These are phyloP conservation scores for Clamator glandarius DNA, from an alignment of 2,797 vertebrate species.

Conservation along the genomic window DNA sequence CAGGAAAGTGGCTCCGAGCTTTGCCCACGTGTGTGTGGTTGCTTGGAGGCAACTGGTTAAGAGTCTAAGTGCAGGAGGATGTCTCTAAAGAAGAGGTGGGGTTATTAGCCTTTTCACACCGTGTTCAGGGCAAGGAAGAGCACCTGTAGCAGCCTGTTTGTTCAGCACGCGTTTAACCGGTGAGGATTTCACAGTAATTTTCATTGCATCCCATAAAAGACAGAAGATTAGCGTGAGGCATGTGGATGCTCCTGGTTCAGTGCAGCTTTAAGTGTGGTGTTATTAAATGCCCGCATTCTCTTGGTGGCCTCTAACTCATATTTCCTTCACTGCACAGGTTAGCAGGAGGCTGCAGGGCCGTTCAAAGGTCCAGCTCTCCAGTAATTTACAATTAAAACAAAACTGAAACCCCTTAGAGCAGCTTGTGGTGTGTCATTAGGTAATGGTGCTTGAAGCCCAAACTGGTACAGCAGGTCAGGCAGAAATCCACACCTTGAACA, in stretches of 20 bases:
- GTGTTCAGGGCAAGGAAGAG: background rate
- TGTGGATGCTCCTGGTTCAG: background rate
- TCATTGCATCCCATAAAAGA: rapidly evolving
- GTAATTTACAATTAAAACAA: background rate
- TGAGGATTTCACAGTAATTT: background rate
- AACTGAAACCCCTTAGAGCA: background rate
- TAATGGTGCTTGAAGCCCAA: background rate
- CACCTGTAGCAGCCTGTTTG: background rate
- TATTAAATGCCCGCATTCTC: background rate
- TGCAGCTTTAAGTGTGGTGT: background rate
- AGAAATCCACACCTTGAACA: slow-evolving; percentile 31
- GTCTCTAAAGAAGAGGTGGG: background rate
- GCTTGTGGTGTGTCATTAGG: background rate
- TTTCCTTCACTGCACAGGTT: background rate
- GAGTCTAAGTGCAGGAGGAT: background rate
- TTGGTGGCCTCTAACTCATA: background rate
- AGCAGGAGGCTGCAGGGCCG: background rate
- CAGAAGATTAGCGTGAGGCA: background rate
- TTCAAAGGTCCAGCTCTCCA: background rate
- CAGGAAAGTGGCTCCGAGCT: background rate
- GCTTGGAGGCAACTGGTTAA: background rate
- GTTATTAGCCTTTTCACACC: background rate
- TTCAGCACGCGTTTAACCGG: rapidly evolving
- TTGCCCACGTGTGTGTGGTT: background rate
- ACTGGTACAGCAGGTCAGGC: slow-evolving; percentile 50